phyloP scores from a whole-genome alignment of 2,797 vertebrate species.

The Buphagus erythrorhynchus region DNA sequence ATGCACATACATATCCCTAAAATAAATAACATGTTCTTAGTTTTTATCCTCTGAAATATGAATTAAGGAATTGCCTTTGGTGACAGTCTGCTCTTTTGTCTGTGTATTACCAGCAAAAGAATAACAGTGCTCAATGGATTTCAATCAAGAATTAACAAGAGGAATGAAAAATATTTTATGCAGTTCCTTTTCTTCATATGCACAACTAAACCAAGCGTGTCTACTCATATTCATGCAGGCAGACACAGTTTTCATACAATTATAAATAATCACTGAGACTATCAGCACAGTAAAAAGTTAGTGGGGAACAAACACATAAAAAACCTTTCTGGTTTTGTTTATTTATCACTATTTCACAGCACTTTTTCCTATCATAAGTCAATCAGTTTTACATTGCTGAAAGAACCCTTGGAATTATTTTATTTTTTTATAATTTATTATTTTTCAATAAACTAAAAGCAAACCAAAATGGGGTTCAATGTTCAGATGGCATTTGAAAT shows the following conservation, averaged over 20 bases:
- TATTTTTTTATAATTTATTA: neutral
- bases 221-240: neutral
- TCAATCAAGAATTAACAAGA: slow-evolving; percentile 30
- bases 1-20: neutral
- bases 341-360: neutral
- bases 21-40: neutral
- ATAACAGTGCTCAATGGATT: neutral
- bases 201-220: neutral
- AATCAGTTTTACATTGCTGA: neutral
- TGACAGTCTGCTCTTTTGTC: neutral
- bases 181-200: neutral
- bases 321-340: neutral
- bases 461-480: neutral
- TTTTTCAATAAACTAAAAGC: neutral
- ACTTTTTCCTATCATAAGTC: neutral
- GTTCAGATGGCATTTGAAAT: neutral
- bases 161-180: slow-evolving; percentile 18
- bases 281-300: neutral
- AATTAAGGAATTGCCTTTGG: slow-evolving; percentile 2
- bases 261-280: slow-evolving; percentile 22
- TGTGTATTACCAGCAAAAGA: neutral
- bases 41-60: neutral
- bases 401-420: neutral
- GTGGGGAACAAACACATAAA: neutral
- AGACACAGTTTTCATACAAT: neutral